Evolutionary conservation across 2,888 invertebrate genomes (phyloP), one percentile per base, ranked within the genome.

Genomic region (Platycheirus albimanus): DNA sequence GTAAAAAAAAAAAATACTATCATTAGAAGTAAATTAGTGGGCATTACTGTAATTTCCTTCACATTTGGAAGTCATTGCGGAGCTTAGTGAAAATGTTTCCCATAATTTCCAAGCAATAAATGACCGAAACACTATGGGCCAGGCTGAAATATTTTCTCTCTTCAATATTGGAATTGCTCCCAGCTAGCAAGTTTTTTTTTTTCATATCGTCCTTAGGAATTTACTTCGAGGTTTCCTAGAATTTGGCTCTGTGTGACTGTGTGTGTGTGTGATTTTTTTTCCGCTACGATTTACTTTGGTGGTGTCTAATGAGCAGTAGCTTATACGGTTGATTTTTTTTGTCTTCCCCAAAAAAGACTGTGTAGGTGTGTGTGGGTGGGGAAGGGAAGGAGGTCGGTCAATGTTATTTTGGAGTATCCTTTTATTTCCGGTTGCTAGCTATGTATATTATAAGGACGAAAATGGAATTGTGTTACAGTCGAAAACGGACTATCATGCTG

Each of bases 21-120:
- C 83, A 83, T 83, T 83, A 83, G 83, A 78, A 83, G 83, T 78
- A 83, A 83, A 83, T 83, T 83, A 83, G 83, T 83, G 78, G 74
- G 83, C 78, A 83, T 78, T 83, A 78, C 72, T 56, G 83, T 78
- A 77, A 83, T 83, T 83, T 83, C 83, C 83, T 72, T 78, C 78
- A 69, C 83, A 83, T 78, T 83, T 83, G 83, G 83, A 83, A 83
- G 83, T 83, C 83, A 78, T 83, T 78, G 78, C 64, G 69, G 74
- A 74, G 83, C 83, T 83, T 83, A 83, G 83, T 83, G 72, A 69
- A 69, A 83, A 83, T 78, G 83, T 78, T 78, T 77, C 63, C 83
- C 74, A 83, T 83, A 78, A 83, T 83, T 78, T 83, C 78, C 78
- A 83, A 78, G 72, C 83, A 74, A 83, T 81, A 71, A 81, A 81